A percentile compares a stretch with the other conserved stretches of the same genome.
Conservation (phyloP, 2,797 vertebrate species). For the Mus spretus region DNA sequence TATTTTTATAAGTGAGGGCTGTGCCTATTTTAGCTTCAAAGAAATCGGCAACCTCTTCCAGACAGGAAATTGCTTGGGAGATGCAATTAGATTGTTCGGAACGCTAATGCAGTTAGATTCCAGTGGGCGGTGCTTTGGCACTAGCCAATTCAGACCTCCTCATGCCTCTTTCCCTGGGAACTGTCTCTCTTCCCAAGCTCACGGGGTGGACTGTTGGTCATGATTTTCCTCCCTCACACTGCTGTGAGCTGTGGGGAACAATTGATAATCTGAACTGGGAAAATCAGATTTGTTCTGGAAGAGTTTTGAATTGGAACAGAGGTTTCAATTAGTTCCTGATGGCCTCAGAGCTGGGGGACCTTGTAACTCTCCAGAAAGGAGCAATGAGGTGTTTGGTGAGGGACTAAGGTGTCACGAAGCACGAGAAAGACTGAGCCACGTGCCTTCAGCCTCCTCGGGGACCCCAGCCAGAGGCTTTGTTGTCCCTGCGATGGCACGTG, state of each 20-base stretch:
- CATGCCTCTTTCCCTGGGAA: conserved; percentile 48
- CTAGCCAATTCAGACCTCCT: background rate
- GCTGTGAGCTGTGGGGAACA: conserved; percentile 21
- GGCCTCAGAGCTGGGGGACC: background rate
- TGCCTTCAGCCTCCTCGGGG: background rate
- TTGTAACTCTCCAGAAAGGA: background rate
- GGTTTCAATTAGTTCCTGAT: background rate
- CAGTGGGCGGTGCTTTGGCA: background rate
- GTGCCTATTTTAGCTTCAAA: conserved; percentile 84
- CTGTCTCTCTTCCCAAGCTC: conserved; percentile 36
- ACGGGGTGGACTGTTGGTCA: conserved; percentile 1
- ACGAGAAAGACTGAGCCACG: background rate
- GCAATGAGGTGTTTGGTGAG: background rate
- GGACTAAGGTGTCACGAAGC: background rate
- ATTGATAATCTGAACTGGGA: background rate
- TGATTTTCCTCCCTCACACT: background rate
- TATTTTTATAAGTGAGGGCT: conserved; percentile 81
- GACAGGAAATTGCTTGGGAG: conserved; percentile 82
- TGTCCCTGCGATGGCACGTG: background rate
- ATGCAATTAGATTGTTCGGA: conserved; percentile 79
- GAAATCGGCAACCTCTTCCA: conserved; percentile 81
- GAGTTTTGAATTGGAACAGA: conserved; percentile 40
- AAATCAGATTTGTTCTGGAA: conserved; percentile 44
- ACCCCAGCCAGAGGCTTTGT: background rate
- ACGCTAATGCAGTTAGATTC: conserved; percentile 71